These are phyloP conservation scores for Dryobates pubescens DNA, from an alignment of 2,797 vertebrate genomes.

Conservation along the genomic window DNA sequence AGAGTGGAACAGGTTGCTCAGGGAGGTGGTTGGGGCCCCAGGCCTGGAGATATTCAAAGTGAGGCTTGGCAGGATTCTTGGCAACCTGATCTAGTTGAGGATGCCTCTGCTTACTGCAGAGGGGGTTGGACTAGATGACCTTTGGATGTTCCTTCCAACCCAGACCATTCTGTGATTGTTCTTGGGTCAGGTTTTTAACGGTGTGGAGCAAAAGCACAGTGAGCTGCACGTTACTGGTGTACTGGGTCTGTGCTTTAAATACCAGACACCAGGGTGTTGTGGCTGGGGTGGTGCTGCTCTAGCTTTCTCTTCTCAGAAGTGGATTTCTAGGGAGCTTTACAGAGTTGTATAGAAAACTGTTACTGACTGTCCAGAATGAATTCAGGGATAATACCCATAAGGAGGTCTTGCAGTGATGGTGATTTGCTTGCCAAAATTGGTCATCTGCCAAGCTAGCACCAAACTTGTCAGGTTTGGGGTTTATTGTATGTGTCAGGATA, in stretches of 20 bases:
- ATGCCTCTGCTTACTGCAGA: too few species aligned
- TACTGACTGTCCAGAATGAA: not conserved
- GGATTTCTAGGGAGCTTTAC: constrained; percentile 12
- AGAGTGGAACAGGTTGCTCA: too few species aligned
- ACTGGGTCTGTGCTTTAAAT: not conserved
- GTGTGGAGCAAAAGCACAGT: not conserved
- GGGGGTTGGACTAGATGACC: too few species aligned
- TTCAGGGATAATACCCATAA: not conserved
- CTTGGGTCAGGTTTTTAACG: not conserved
- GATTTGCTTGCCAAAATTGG: not conserved
- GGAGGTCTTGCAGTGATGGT: not conserved
- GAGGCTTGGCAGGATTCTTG: too few species aligned
- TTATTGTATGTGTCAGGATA: not conserved
- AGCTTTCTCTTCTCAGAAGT: not conserved
- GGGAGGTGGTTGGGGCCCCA: too few species aligned
- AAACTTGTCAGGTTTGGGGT: not conserved
- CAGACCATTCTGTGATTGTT: not conserved
- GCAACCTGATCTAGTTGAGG: too few species aligned
- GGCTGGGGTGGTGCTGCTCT: not conserved
- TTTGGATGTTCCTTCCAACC: too few species aligned
- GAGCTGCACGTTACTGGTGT: not conserved
- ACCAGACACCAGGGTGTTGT: not conserved
- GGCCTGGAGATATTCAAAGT: too few species aligned
- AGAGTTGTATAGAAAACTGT: not conserved
- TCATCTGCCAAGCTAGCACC: not conserved